Percentiles rank a stretch among this genome's conserved stretches.
Evolutionary conservation across 2,888 invertebrate genomes (phyloP).

Genomic region (Ophion obscuratus): DNA sequence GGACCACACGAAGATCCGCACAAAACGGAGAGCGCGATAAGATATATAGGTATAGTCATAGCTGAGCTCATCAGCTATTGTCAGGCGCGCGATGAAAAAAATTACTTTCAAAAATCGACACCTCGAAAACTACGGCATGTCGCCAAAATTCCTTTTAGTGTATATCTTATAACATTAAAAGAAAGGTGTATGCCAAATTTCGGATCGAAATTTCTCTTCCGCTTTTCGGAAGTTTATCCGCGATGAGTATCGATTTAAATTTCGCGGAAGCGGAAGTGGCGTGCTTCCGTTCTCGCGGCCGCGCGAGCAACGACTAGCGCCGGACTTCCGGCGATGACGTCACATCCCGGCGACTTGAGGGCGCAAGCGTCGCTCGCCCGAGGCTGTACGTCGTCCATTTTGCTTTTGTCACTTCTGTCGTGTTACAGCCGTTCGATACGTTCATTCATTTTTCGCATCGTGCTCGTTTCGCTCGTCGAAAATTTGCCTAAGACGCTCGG

Average conservation of each 20-base stretch:
- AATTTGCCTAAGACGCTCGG: constrained; percentile 15
- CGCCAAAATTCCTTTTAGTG: no score
- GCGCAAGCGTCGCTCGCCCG: constrained; percentile 20
- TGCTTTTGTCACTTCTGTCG: constrained; percentile 55
- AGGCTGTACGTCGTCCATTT: constrained; percentile 55
- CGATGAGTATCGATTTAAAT: background rate
- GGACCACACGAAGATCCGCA: no score
- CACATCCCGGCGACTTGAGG: constrained; percentile 49
- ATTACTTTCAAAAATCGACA: no score
- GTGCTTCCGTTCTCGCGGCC: background rate
- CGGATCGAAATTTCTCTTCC: no score
- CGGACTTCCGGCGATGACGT: constrained; percentile 14
- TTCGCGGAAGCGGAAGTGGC: background rate
- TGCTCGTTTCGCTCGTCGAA: background rate
- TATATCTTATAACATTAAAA: no score
- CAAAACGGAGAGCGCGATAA: no score
- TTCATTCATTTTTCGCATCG: constrained; percentile 37
- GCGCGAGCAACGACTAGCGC: background rate
- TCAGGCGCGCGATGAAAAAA: no score
- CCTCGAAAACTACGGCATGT: no score
- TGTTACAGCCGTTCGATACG: constrained; percentile 46
- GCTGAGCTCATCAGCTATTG: no score
- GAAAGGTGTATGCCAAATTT: no score
- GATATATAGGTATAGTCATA: no score
- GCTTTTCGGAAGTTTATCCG: no score